phyloP scores from a whole-genome alignment of 2,113 vertebrate species.

The Butorides virescens region DNA sequence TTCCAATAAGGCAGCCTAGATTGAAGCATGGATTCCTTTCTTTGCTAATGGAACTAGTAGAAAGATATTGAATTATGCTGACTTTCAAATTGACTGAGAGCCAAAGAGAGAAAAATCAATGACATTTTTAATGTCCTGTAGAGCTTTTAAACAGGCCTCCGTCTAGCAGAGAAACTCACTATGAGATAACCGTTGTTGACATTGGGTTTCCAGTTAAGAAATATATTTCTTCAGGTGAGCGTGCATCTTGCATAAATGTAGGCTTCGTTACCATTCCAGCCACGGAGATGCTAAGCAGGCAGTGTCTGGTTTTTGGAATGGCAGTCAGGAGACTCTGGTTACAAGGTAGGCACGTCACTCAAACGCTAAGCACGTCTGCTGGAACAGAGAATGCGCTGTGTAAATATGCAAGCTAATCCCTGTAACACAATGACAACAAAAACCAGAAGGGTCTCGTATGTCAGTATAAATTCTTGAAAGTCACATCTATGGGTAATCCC shows the following conservation, averaged over 20 bases:
- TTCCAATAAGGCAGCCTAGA: slow-evolving; percentile 39
- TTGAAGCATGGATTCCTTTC: slow-evolving; percentile 51
- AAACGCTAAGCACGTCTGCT: background rate
- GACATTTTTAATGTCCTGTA: slow-evolving; percentile 37
- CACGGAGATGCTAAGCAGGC: background rate
- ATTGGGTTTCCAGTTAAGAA: background rate
- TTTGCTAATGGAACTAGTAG: slow-evolving; percentile 54
- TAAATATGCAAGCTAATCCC: background rate
- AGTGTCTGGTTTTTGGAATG: background rate
- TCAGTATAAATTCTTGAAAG: background rate
- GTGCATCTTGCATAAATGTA: background rate
- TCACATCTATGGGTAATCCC: background rate
- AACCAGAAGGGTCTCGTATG: background rate
- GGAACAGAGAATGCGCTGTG: background rate
- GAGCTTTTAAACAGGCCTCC: slow-evolving; percentile 22
- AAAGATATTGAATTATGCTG: slow-evolving; percentile 59
- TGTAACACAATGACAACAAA: background rate
- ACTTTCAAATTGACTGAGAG: slow-evolving; percentile 39
- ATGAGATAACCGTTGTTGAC: background rate
- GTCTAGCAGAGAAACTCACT: background rate
- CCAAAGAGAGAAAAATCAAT: slow-evolving; percentile 59
- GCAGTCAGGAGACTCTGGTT: background rate
- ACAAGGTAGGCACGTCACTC: background rate
- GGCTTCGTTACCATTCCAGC: background rate
- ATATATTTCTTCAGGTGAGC: background rate